Percentiles rank a stretch among this genome's conserved stretches.
These are phyloP conservation scores for Trissoscelio sp. DNA, from an alignment of 2,888 invertebrate genomes.

Conservation along the genomic window DNA sequence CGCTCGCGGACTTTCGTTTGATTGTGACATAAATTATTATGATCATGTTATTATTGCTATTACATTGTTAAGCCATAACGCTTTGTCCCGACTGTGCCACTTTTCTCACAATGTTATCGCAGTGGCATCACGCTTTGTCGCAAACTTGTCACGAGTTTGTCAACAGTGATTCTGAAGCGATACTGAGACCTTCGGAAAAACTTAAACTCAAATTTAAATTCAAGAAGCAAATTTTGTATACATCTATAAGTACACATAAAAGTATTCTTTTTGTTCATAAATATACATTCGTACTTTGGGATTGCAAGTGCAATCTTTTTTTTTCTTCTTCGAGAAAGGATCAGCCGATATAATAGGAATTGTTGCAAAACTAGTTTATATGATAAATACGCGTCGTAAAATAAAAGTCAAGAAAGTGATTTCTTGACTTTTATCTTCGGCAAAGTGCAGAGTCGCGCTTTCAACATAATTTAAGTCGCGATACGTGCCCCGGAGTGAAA, in stretches of 20 bases:
- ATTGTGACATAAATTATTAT: slow-evolving; percentile 47
- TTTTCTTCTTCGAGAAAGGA: slow-evolving; percentile 2
- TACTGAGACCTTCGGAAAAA: neutral
- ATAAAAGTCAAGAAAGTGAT: slow-evolving; percentile 18
- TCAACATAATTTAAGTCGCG: slow-evolving; percentile 31
- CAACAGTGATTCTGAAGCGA: slow-evolving; percentile 4
- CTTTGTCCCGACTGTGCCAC: slow-evolving; percentile 34
- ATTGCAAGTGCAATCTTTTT: slow-evolving; percentile 2
- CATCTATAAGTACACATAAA: too few species aligned
- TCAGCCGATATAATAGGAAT: slow-evolving; percentile 21
- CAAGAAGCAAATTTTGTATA: neutral
- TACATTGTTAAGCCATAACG: slow-evolving; percentile 13
- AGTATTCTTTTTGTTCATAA: slow-evolving; percentile 1
- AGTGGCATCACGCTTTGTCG: slow-evolving; percentile 32
- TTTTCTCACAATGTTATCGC: slow-evolving; percentile 36
- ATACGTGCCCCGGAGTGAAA: slow-evolving; percentile 15
- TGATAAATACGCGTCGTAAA: slow-evolving; percentile 22
- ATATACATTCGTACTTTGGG: neutral
- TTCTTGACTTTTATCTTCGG: slow-evolving; percentile 20
- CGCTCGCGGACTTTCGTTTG: slow-evolving; percentile 21
- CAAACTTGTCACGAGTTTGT: slow-evolving; percentile 47
- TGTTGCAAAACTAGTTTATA: slow-evolving; percentile 44
- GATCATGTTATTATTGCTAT: slow-evolving; percentile 19
- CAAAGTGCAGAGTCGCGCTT: slow-evolving; percentile 1
- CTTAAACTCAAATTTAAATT: neutral